A percentile compares a stretch with the other conserved stretches of the same genome.
Evolutionary conservation across 2,797 vertebrate species (phyloP).

Genomic region (Smutsia temminckii): DNA sequence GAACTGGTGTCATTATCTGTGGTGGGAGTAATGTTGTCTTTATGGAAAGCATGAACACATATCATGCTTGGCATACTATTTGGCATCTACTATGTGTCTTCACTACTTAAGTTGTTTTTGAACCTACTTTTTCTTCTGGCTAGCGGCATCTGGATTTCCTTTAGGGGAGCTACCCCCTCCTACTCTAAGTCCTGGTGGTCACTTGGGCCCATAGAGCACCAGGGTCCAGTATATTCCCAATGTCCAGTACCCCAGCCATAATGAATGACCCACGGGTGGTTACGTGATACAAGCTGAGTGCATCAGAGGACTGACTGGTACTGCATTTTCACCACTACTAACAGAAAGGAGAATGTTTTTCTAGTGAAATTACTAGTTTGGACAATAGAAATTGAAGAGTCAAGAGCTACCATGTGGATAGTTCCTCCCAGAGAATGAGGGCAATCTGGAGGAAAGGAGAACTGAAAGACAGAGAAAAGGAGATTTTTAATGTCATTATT

Average conservation of each 20-base stretch:
- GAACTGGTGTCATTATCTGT: neutral
- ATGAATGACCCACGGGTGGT: neutral
- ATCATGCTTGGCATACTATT: neutral
- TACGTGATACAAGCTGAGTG: neutral
- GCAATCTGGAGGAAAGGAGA: neutral
- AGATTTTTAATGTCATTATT: neutral
- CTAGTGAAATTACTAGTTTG: neutral
- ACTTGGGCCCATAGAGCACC: neutral
- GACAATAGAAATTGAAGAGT: neutral
- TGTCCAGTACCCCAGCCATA: neutral
- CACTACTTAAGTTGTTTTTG: neutral
- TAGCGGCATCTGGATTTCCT: neutral
- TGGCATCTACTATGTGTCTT: neutral
- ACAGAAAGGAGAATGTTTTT: neutral
- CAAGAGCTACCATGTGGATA: neutral
- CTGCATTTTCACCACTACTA: neutral
- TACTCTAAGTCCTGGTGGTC: neutral
- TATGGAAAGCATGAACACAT: neutral
- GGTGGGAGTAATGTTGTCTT: neutral
- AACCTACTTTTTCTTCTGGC: neutral
- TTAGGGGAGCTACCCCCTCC: neutral
- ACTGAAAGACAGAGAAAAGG: neutral
- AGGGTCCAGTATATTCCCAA: neutral
- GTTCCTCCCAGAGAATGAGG: neutral
- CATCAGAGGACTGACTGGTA: neutral